A percentile compares a stretch with the other conserved stretches of the same genome.
Conservation (phyloP, 1,140 invertebrate species). For the Leptinotarsa lineolata region DNA sequence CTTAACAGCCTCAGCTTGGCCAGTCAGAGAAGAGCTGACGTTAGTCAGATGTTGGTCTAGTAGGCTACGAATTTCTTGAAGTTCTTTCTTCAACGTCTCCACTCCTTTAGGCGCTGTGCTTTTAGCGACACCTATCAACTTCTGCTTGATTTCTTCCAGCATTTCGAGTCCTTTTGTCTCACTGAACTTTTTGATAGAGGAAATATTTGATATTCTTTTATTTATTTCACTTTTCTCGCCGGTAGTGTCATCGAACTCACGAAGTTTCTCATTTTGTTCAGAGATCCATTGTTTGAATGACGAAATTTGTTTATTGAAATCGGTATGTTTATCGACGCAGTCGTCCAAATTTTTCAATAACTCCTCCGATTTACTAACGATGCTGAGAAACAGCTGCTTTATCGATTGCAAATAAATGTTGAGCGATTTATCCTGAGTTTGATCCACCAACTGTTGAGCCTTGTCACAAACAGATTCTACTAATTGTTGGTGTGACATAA, state of each 20-base stretch:
- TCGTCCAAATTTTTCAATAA: slow-evolving; percentile 82
- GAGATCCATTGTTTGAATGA: slow-evolving; percentile 79
- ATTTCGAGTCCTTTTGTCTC: slow-evolving; percentile 73
- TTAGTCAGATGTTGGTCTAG: slow-evolving; percentile 68
- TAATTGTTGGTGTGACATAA: slow-evolving; percentile 86
- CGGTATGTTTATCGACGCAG: slow-evolving; percentile 84
- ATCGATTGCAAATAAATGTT: slow-evolving; percentile 88
- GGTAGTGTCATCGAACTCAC: slow-evolving; percentile 75
- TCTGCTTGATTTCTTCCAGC: slow-evolving; percentile 70
- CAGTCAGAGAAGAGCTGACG: slow-evolving; percentile 67
- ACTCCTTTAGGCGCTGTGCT: slow-evolving; percentile 81
- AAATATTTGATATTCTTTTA: slow-evolving; percentile 71
- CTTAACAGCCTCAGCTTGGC: slow-evolving; percentile 73
- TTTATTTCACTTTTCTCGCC: slow-evolving; percentile 82
- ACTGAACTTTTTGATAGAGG: slow-evolving; percentile 71
- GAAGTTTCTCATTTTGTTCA: slow-evolving; percentile 74
- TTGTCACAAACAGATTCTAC: slow-evolving; percentile 91
- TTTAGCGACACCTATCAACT: slow-evolving; percentile 72
- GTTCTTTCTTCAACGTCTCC: slow-evolving; percentile 73
- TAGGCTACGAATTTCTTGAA: slow-evolving; percentile 69
- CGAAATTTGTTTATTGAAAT: slow-evolving; percentile 73
- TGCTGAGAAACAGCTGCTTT: slow-evolving; percentile 85
- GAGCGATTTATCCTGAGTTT: slow-evolving; percentile 84
- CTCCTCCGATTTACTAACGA: slow-evolving; percentile 85
- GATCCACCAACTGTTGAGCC: slow-evolving; percentile 85